phyloP scores from a whole-genome alignment of 1,140 invertebrate species.

The Scaptodrosophila lebanonensis region DNA sequence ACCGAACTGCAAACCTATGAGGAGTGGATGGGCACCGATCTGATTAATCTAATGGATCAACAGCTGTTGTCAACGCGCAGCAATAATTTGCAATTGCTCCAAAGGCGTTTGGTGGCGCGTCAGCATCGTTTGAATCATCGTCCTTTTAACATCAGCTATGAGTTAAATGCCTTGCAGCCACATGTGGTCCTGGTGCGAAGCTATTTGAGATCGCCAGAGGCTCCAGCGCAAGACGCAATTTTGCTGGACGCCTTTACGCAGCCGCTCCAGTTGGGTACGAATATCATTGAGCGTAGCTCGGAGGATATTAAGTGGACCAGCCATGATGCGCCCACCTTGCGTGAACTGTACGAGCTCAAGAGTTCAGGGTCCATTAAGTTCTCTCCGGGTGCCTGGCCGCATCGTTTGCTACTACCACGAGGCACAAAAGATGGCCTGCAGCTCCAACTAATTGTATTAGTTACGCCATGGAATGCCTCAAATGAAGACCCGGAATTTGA shows the following conservation, averaged over 20 bases:
- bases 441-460: constrained; percentile 77
- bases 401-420: constrained; percentile 79
- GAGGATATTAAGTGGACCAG: constrained; percentile 61
- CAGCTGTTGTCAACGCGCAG: constrained; percentile 46
- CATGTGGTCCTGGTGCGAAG: constrained; percentile 56
- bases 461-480: too few relatives aligned
- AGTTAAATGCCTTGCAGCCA: constrained; percentile 40
- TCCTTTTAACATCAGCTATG: constrained; percentile 43
- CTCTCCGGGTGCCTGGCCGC: constrained; percentile 32
- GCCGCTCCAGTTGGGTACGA: constrained; percentile 57
- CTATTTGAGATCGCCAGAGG: constrained; percentile 22
- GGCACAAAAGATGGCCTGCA: constrained; percentile 78
- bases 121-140: constrained; percentile 81
- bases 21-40: constrained; percentile 29
- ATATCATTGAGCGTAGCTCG: constrained; percentile 74
- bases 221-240: constrained; percentile 29
- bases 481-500: too few relatives aligned
- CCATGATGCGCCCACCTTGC: constrained; percentile 68
- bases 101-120: constrained; percentile 73
- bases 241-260: constrained; percentile 72
- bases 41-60: constrained; percentile 61
- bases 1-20: constrained; percentile 36
- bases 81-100: constrained; percentile 57
- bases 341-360: constrained; percentile 64
- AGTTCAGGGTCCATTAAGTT: constrained; percentile 41